phyloP scores from a whole-genome alignment of 2,888 invertebrate genomes.

The Aspidiotus destructor region DNA sequence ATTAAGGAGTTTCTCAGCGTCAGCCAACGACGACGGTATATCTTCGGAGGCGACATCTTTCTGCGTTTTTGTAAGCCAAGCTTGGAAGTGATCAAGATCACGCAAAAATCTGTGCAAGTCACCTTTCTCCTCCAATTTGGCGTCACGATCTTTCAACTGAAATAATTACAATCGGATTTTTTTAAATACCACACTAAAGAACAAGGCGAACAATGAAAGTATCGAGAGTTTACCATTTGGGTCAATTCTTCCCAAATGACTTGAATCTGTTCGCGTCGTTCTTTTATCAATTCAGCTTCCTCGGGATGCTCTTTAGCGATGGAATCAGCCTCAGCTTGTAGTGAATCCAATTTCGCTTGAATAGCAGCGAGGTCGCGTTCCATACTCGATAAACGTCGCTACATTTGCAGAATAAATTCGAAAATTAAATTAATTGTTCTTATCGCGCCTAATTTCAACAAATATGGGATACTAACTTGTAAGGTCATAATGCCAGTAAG shows the following conservation, averaged over 20 bases:
- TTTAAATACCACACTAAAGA: neutral
- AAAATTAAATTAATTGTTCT: neutral
- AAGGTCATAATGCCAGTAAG: conserved; percentile 96
- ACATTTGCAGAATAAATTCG: conserved; percentile 40
- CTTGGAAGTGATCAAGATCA: conserved; percentile 98
- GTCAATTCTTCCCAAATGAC: conserved; percentile 94
- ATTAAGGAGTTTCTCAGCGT: conserved; percentile 91
- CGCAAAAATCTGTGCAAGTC: conserved; percentile 95
- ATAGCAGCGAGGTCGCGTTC: conserved; percentile 98
- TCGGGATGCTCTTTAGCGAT: conserved; percentile 93
- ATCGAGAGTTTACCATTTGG: conserved; percentile 58
- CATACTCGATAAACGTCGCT: conserved; percentile 93
- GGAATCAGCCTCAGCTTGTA: conserved; percentile 84
- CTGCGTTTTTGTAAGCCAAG: conserved; percentile 97
- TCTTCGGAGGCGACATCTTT: conserved; percentile 98
- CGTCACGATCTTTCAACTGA: conserved; percentile 90
- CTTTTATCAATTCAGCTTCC: conserved; percentile 79
- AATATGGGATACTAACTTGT: conserved; percentile 40
- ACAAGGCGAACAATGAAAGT: neutral
- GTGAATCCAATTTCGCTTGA: conserved; percentile 87
- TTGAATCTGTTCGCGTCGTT: conserved; percentile 83
- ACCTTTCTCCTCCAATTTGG: conserved; percentile 96
- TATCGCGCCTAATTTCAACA: neutral
- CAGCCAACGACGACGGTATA: conserved; percentile 81
- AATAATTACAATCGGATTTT: conserved; percentile 16